Percentiles rank a stretch among this genome's conserved stretches.
Conservation (phyloP, 92 coral and sea anemone genomes). For the Metridium senile region DNA sequence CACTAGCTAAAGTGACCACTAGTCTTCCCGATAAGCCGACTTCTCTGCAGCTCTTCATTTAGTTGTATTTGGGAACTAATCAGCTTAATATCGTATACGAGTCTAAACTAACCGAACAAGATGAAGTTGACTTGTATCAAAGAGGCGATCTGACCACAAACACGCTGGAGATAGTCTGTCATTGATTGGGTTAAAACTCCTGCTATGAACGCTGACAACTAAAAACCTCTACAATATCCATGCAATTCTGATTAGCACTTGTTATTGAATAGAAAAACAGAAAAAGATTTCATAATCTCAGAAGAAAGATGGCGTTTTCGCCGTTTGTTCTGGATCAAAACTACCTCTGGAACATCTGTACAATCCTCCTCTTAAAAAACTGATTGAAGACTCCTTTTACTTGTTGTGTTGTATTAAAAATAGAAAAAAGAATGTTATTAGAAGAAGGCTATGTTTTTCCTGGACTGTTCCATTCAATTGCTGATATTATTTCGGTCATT, state of each 20-base stretch:
- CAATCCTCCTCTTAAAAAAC: too few relatives aligned
- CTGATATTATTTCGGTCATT: too few relatives aligned
- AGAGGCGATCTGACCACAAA: constrained; percentile 34
- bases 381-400: too few relatives aligned
- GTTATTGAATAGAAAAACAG: constrained; percentile 2
- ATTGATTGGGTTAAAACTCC: constrained; percentile 31
- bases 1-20: not conserved
- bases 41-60: constrained; percentile 28
- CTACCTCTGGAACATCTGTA: too few relatives aligned
- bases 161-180: constrained; percentile 2
- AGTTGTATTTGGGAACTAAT: constrained; percentile 31
- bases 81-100: constrained; percentile 25
- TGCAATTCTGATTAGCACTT: constrained; percentile 2
- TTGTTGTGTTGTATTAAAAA: too few relatives aligned
- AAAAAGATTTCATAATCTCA: too few relatives aligned
- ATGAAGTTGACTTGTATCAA: constrained; percentile 45
- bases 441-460: too few relatives aligned
- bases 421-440: too few relatives aligned
- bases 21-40: constrained; percentile 19
- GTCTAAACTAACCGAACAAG: constrained; percentile 35
- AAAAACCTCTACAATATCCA: not conserved
- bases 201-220: constrained; percentile 27
- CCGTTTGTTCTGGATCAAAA: too few relatives aligned
- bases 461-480: too few relatives aligned
- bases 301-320: too few relatives aligned